phyloP scores from a whole-genome alignment of 2,888 invertebrate species.

The Drosophila dives region DNA sequence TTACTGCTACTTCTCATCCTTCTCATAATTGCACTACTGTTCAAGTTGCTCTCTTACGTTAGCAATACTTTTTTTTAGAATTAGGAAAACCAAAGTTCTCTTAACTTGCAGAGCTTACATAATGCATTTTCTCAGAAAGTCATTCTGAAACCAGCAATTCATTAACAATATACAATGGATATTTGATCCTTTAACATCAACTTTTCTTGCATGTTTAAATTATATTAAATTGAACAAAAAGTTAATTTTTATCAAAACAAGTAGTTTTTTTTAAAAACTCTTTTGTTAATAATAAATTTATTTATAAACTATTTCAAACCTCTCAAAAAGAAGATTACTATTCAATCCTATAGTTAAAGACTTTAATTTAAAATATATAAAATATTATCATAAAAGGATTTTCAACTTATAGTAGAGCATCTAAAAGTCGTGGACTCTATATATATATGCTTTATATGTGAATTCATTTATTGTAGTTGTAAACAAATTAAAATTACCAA shows the following conservation, averaged over 20 bases:
- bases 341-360: neutral
- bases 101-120: neutral
- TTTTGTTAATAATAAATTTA: neutral
- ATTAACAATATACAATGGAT: neutral
- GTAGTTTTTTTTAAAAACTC: neutral
- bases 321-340: neutral
- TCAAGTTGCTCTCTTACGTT: neutral
- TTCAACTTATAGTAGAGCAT: constrained; percentile 5
- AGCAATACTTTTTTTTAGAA: neutral
- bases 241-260: neutral
- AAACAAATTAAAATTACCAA: constrained; percentile 77
- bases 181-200: neutral
- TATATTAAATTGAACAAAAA: neutral
- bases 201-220: neutral
- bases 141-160: neutral
- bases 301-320: neutral
- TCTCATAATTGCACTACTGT: constrained; percentile 9
- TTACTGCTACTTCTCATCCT: constrained; percentile 14
- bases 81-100: neutral
- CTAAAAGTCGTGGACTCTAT: neutral
- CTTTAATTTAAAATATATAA: neutral
- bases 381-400: neutral
- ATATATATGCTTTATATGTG: neutral
- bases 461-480: constrained; percentile 67
- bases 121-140: neutral